phyloP scores from a whole-genome alignment of 2,113 vertebrate species.

The Austrofundulus limnaeus region DNA sequence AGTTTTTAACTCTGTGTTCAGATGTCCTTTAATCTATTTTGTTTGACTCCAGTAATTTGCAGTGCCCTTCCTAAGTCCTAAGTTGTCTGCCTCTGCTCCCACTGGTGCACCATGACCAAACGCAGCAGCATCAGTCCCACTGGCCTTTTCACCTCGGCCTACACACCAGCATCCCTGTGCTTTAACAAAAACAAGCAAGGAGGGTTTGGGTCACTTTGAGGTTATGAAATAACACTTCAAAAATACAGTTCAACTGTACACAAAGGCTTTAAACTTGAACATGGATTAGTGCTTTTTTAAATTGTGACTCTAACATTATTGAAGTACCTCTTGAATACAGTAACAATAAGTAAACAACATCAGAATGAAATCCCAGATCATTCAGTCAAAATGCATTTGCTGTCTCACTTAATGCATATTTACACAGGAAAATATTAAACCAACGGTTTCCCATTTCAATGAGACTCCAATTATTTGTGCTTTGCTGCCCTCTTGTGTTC shows the following conservation, averaged over 20 bases:
- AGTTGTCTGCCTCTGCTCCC: constrained; percentile 34
- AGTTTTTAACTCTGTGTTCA: background rate
- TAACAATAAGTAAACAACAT: no score
- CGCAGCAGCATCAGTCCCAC: constrained; percentile 42
- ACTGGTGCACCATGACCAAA: constrained; percentile 47
- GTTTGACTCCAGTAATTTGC: constrained; percentile 20
- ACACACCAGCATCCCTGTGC: constrained; percentile 39
- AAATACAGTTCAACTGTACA: background rate
- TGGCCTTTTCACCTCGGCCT: constrained; percentile 58
- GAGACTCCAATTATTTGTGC: constrained; percentile 29
- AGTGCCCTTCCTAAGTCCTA: constrained; percentile 8
- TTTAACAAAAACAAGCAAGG: constrained; percentile 30
- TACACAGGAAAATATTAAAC: background rate
- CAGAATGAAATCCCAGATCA: no score
- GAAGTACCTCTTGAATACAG: no score
- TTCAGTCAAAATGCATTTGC: no score
- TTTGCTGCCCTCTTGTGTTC: constrained; percentile 73
- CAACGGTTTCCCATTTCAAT: background rate
- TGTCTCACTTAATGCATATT: background rate
- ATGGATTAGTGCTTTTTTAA: no score
- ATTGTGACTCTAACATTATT: no score
- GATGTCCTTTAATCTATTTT: constrained; percentile 10
- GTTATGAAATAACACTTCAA: constrained; percentile 14
- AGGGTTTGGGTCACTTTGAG: constrained; percentile 31
- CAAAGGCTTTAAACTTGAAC: no score